Conservation (phyloP, 2,888 invertebrate genomes). For the Volucella zonaria region DNA sequence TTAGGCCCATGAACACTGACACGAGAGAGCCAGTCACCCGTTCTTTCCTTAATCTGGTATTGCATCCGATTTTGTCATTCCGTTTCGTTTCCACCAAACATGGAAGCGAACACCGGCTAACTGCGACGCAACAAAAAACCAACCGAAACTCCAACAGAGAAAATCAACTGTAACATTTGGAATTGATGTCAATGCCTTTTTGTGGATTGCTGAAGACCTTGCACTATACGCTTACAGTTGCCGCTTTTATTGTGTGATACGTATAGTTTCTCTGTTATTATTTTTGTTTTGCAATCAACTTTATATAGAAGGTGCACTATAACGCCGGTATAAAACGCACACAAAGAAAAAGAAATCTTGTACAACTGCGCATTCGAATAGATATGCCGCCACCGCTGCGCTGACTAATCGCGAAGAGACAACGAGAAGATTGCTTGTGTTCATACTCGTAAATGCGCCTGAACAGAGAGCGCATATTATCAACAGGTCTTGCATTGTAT, state of each 20-base stretch:
- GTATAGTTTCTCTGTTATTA: constrained; percentile 29
- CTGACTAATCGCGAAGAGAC: constrained; percentile 48
- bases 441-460: background rate
- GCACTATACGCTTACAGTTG: constrained; percentile 38
- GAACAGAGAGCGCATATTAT: constrained; percentile 34
- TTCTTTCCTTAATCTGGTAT: background rate
- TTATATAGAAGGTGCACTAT: constrained; percentile 47
- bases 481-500: constrained; percentile 56
- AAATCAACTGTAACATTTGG: constrained; percentile 50
- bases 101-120: constrained; percentile 48
- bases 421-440: constrained; percentile 22
- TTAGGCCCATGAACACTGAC: too few species aligned
- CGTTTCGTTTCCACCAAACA: constrained; percentile 43
- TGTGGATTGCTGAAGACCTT: constrained; percentile 70
- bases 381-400: constrained; percentile 12
- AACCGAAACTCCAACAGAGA: background rate
- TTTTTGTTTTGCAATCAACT: constrained; percentile 33
- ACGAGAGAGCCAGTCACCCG: background rate
- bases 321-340: background rate
- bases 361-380: constrained; percentile 36
- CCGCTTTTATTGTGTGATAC: constrained; percentile 42
- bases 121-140: background rate
- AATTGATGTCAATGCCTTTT: constrained; percentile 72
- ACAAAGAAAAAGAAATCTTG: background rate
- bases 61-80: constrained; percentile 36